phyloP scores from a whole-genome alignment of 2,113 vertebrate genomes.

The Pseudois nayaur region DNA sequence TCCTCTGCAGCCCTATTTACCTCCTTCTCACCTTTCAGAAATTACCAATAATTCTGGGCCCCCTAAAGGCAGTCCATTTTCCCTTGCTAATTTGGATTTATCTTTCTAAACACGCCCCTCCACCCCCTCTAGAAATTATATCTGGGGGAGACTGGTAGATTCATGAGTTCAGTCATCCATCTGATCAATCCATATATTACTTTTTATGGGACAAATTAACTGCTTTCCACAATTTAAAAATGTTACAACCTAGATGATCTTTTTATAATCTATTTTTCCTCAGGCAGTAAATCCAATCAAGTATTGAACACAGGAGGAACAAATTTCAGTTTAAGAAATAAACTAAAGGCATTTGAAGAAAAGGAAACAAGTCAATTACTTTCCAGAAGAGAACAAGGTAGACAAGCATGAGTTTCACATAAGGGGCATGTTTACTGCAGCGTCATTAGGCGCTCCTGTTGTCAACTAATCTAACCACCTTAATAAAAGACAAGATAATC shows the following conservation, averaged over 20 bases:
- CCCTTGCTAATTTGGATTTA: background rate
- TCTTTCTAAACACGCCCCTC: background rate
- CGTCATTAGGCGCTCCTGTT: background rate
- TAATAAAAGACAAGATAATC: background rate
- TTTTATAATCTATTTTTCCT: slow-evolving; percentile 20
- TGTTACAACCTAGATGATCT: background rate
- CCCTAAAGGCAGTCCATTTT: accelerated
- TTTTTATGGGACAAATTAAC: background rate
- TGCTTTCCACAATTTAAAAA: background rate
- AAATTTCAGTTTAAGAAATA: slow-evolving; percentile 1
- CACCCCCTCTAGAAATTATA: accelerated
- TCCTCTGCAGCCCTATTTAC: background rate
- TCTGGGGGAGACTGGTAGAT: background rate
- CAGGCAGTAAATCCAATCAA: slow-evolving; percentile 40
- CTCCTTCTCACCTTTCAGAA: background rate
- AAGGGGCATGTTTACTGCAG: background rate
- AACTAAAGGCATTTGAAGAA: background rate
- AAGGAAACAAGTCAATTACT: background rate
- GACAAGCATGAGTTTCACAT: accelerated
- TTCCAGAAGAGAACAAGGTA: background rate
- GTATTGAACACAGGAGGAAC: background rate
- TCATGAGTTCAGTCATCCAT: background rate
- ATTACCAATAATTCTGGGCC: too few species aligned
- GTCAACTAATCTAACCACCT: background rate
- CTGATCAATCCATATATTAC: background rate